Evolutionary conservation across 1,140 invertebrate species (phyloP).

Genomic region (Lucilia cuprina): DNA sequence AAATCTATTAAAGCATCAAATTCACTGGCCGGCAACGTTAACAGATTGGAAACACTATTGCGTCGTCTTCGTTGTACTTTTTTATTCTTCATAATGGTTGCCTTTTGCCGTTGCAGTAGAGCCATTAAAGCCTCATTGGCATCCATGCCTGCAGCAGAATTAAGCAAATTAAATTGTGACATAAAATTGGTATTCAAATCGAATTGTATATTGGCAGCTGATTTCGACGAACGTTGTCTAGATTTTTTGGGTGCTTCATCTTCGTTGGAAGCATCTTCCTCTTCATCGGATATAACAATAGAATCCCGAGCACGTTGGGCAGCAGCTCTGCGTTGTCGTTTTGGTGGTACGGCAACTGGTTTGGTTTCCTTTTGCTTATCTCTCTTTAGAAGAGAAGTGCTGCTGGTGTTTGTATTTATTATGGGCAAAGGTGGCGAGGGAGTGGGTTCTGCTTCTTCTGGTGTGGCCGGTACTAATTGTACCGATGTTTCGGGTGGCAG

Average conservation of each 20-base stretch:
- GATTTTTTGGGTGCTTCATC: not conserved
- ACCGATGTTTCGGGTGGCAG: conserved; percentile 59
- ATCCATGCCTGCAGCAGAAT: not conserved
- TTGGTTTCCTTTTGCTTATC: not conserved
- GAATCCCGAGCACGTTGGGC: conserved; percentile 10
- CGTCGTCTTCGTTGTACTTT: conserved; percentile 33
- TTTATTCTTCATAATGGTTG: conserved; percentile 36
- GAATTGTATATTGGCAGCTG: conserved; percentile 39
- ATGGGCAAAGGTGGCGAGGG: not conserved
- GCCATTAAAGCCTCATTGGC: conserved; percentile 47
- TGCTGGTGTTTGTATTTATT: not conserved
- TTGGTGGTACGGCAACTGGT: not conserved
- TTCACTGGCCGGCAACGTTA: conserved; percentile 23
- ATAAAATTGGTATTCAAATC: conserved; percentile 43
- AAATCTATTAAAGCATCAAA: conserved; percentile 39
- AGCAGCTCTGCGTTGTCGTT: conserved; percentile 41
- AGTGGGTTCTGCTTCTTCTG: conserved; percentile 40
- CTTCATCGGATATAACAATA: conserved; percentile 30
- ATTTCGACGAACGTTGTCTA: conserved; percentile 25
- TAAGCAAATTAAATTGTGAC: conserved; percentile 31
- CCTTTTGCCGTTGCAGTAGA: conserved; percentile 45
- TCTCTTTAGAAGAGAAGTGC: not conserved
- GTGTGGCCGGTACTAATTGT: conserved; percentile 56
- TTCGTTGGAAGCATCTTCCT: not conserved
- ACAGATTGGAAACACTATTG: conserved; percentile 20